These are phyloP conservation scores for Hypotaenidia philippensis DNA, from an alignment of 2,797 vertebrate genomes.

Conservation along the genomic window DNA sequence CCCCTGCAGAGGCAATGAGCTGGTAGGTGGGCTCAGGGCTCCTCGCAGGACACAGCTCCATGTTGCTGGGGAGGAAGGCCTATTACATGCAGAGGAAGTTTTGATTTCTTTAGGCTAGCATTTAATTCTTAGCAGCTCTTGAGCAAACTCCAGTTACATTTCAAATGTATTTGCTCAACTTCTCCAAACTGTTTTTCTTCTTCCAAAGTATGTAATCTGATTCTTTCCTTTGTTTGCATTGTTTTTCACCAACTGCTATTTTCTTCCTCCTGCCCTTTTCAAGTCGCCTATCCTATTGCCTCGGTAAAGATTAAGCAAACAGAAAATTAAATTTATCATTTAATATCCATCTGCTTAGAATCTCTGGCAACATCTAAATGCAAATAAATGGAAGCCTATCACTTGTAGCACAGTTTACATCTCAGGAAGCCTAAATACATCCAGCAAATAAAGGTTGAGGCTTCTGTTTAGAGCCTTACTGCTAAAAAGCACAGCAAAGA, in stretches of 20 bases:
- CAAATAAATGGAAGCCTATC: not conserved
- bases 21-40: not conserved
- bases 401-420: not conserved
- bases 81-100: not conserved
- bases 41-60: not conserved
- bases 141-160: not conserved
- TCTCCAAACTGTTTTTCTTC: not conserved
- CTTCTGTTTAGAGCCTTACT: not conserved
- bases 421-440: not conserved
- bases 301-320: not conserved
- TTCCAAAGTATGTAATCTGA: not conserved
- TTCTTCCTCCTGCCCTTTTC: not conserved
- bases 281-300: not conserved
- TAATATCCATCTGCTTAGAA: not conserved
- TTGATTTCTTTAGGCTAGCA: not conserved
- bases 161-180: not conserved
- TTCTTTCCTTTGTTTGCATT: constrained; percentile 1
- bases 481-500: not conserved
- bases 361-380: not conserved
- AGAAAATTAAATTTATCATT: constrained; percentile 1
- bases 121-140: not conserved
- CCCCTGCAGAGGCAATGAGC: not conserved
- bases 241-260: not conserved
- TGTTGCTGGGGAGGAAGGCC: not conserved
- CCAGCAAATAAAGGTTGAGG: not conserved